Conservation (phyloP, 2,113 vertebrate genomes). For the Menidia beryllina region DNA sequence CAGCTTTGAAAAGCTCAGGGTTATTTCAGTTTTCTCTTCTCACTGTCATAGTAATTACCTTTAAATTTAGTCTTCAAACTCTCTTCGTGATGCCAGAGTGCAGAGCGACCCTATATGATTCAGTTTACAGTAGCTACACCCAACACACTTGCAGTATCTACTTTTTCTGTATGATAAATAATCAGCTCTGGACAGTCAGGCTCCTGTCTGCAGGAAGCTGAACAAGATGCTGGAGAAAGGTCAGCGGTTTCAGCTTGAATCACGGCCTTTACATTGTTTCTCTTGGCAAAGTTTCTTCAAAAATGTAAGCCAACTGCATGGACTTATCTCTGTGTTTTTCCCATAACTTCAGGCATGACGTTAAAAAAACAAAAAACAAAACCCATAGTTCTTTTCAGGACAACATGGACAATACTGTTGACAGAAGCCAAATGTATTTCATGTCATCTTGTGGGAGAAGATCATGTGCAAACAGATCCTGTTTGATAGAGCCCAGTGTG, state of each 20-base stretch:
- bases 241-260: conserved; percentile 61
- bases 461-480: conserved; percentile 72
- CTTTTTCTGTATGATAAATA: conserved; percentile 57
- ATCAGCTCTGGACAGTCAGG: conserved; percentile 60
- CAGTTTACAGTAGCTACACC: conserved; percentile 80
- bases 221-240: conserved; percentile 66
- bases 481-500: conserved; percentile 60
- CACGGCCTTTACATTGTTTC: conserved; percentile 77
- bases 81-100: conserved; percentile 69
- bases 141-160: conserved; percentile 69
- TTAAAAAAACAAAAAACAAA: conserved; percentile 29
- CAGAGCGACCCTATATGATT: conserved; percentile 70
- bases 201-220: conserved; percentile 54
- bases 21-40: conserved; percentile 82
- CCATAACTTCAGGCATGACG: conserved; percentile 63
- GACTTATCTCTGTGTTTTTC: conserved; percentile 75
- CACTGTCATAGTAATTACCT: conserved; percentile 86
- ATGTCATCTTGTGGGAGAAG: conserved; percentile 70
- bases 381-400: conserved; percentile 69
- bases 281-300: conserved; percentile 58
- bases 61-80: conserved; percentile 86
- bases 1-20: conserved; percentile 80
- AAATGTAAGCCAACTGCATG: conserved; percentile 72
- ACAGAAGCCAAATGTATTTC: conserved; percentile 58
- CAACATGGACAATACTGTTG: conserved; percentile 63